A percentile compares a stretch with the other conserved stretches of the same genome.
These are phyloP conservation scores for Rutpela maculata DNA, from an alignment of 2,888 invertebrate species.

Conservation along the genomic window DNA sequence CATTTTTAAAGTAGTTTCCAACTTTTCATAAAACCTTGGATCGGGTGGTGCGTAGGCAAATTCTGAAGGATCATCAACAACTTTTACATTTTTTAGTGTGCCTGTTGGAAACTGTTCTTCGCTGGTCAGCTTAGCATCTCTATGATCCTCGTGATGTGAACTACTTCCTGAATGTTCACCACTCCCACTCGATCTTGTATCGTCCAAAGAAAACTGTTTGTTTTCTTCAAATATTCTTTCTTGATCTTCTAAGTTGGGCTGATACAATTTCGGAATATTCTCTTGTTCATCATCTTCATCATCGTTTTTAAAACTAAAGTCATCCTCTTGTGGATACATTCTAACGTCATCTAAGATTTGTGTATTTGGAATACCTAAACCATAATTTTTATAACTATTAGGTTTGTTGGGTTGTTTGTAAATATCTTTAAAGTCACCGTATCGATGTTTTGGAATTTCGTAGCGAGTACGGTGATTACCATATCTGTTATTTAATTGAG, in stretches of 20 bases:
- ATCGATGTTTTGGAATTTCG: constrained; percentile 14
- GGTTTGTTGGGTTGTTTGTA: constrained; percentile 36
- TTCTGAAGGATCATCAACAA: constrained; percentile 66
- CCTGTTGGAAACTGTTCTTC: constrained; percentile 53
- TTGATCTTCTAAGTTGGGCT: constrained; percentile 28
- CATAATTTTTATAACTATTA: constrained; percentile 24
- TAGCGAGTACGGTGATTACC: constrained; percentile 47
- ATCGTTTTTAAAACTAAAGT: constrained; percentile 63
- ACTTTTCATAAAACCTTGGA: constrained; percentile 68
- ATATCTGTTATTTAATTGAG: constrained; percentile 41
- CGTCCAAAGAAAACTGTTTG: constrained; percentile 18
- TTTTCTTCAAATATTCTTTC: constrained; percentile 29
- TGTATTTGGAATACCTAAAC: constrained; percentile 36
- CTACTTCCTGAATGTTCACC: constrained; percentile 22
- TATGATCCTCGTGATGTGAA: constrained; percentile 30
- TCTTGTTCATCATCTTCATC: constrained; percentile 48
- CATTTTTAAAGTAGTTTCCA: constrained; percentile 19
- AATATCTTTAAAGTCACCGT: constrained; percentile 46
- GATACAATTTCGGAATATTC: constrained; percentile 34
- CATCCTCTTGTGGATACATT: constrained; percentile 59
- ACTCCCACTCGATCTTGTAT: constrained; percentile 16
- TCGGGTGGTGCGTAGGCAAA: constrained; percentile 72
- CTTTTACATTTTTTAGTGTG: constrained; percentile 55
- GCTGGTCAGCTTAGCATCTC: constrained; percentile 28
- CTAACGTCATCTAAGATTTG: constrained; percentile 49